These are phyloP conservation scores for Micromussa lordhowensis DNA, from an alignment of 92 coral and sea anemone genomes.

Conservation along the genomic window DNA sequence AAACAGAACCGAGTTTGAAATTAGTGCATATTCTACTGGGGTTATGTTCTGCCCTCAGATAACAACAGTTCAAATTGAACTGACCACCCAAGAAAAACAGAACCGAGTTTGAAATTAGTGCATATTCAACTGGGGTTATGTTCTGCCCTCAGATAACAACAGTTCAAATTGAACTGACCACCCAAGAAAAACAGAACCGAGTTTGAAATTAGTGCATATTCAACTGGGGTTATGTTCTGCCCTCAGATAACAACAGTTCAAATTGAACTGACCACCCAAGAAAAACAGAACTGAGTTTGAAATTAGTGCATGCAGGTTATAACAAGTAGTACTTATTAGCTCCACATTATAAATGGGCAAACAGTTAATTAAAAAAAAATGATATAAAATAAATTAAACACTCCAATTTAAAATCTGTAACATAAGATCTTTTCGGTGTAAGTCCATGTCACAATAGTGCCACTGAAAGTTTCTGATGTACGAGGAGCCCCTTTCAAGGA, in stretches of 20 bases:
- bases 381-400: background rate
- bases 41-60: constrained; percentile 6
- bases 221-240: too few relatives aligned
- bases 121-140: background rate
- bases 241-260: too few relatives aligned
- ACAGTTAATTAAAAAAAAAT: background rate
- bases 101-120: background rate
- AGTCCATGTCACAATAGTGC: constrained; percentile 37
- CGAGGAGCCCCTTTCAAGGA: background rate
- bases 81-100: constrained; percentile 46
- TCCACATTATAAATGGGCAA: background rate
- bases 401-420: constrained; percentile 49
- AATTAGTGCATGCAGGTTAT: background rate
- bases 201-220: too few relatives aligned
- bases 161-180: too few relatives aligned
- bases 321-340: background rate
- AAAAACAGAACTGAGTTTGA: too few relatives aligned
- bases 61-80: constrained; percentile 19
- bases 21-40: background rate
- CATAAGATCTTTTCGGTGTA: constrained; percentile 41
- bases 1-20: constrained; percentile 18
- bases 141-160: background rate
- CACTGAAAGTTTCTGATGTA: constrained; percentile 32
- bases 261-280: too few relatives aligned
- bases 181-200: too few relatives aligned